Conservation (phyloP, 2,888 invertebrate genomes). For the Criorhina ranunculi region DNA sequence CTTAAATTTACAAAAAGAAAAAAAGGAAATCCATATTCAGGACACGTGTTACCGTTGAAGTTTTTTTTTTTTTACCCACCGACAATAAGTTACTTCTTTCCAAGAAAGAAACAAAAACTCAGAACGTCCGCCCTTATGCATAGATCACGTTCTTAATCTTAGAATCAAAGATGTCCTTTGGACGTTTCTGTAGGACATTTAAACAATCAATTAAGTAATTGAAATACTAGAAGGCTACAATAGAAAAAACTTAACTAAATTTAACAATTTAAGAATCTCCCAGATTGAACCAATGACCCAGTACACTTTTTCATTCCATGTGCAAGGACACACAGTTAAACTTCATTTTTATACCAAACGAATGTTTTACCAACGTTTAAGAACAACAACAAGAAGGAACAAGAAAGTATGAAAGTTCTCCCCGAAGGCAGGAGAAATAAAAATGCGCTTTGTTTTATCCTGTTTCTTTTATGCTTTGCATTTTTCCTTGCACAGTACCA, state of each 20-base stretch:
- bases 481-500: slow-evolving; percentile 48
- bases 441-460: slow-evolving; percentile 59
- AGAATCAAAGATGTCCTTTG: background rate
- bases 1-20: no score
- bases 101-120: background rate
- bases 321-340: background rate
- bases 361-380: slow-evolving; percentile 25
- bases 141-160: slow-evolving; percentile 1
- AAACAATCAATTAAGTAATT: background rate
- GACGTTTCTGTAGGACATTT: background rate
- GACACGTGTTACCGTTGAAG: no score
- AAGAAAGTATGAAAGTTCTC: slow-evolving; percentile 19
- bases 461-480: slow-evolving; percentile 43
- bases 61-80: no score
- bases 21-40: no score
- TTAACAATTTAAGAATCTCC: no score
- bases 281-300: background rate
- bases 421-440: slow-evolving; percentile 38
- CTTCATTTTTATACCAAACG: background rate
- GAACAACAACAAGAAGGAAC: background rate
- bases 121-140: background rate
- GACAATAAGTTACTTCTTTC: no score
- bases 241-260: no score
- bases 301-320: background rate
- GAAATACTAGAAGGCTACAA: background rate